phyloP scores from a whole-genome alignment of 2,888 invertebrate species.

The Metellina segmentata region DNA sequence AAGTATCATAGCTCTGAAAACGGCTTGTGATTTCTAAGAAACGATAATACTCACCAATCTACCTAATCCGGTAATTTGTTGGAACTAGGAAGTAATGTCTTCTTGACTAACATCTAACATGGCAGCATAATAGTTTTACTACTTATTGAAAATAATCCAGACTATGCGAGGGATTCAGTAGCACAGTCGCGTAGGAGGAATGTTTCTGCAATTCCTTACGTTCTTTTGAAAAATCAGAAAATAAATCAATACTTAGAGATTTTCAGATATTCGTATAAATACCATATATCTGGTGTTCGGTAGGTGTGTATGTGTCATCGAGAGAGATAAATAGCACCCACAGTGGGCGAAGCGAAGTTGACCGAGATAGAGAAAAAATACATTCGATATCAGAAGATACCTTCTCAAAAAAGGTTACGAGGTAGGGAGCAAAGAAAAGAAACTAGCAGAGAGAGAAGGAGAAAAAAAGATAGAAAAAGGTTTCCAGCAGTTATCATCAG shows the following conservation, averaged over 20 bases:
- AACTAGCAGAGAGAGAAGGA: constrained; percentile 1
- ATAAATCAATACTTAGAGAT: not conserved
- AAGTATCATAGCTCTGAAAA: no score
- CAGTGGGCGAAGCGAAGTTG: constrained; percentile 9
- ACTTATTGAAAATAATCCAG: no score
- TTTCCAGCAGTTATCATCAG: constrained; percentile 72
- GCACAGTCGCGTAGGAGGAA: no score
- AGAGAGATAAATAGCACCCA: constrained; percentile 23
- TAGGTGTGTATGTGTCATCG: constrained; percentile 22
- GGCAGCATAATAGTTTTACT: no score
- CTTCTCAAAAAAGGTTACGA: constrained; percentile 37
- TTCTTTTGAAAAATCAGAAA: not conserved
- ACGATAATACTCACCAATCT: no score
- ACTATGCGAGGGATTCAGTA: no score
- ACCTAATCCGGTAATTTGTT: no score
- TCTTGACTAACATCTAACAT: no score
- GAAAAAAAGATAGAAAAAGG: constrained; percentile 12
- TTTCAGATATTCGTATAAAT: not conserved
- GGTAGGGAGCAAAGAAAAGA: constrained; percentile 10
- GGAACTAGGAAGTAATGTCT: no score
- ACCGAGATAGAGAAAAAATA: constrained; percentile 27
- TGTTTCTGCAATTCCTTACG: no score
- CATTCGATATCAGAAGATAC: constrained; percentile 51
- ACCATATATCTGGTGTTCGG: not conserved
- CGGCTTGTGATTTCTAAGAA: no score